These are phyloP conservation scores for Hyppa rectilinea DNA, from an alignment of 2,888 invertebrate genomes.

Conservation along the genomic window DNA sequence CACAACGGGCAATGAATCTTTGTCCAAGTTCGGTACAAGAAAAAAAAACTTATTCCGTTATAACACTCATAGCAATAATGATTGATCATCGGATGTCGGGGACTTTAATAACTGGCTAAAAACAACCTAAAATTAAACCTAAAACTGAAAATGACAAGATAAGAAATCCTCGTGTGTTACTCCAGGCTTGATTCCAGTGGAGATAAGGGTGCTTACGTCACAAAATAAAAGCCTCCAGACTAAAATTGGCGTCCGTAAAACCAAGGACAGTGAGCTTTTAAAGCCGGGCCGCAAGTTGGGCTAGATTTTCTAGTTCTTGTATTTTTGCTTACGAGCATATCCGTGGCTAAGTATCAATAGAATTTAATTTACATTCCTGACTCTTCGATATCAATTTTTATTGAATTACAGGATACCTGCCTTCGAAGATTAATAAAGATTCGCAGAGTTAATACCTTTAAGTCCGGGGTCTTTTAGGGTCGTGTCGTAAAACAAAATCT, in stretches of 20 bases:
- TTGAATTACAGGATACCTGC: conserved; percentile 28
- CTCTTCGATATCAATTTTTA: conserved; percentile 21
- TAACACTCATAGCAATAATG: conserved; percentile 58
- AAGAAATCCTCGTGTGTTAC: conserved; percentile 46
- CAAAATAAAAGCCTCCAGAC: conserved; percentile 57
- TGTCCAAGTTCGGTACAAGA: conserved; percentile 72
- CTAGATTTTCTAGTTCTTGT: conserved; percentile 36
- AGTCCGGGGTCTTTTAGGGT: conserved; percentile 1
- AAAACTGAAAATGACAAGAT: conserved; percentile 46
- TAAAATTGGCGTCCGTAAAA: conserved; percentile 55
- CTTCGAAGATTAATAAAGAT: conserved; percentile 36
- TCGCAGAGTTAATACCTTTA: conserved; percentile 26
- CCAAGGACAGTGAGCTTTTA: conserved; percentile 50
- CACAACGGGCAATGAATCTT: conserved; percentile 76
- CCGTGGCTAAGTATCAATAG: conserved; percentile 33
- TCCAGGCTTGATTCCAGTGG: conserved; percentile 44
- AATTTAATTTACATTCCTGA: conserved; percentile 46
- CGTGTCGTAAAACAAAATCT: conserved; percentile 24
- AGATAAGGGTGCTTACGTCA: conserved; percentile 62
- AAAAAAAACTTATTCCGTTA: conserved; percentile 71
- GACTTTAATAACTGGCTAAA: conserved; percentile 45
- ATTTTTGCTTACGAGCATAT: conserved; percentile 41
- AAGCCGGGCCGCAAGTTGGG: conserved; percentile 28
- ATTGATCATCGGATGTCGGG: conserved; percentile 61
- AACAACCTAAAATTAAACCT: conserved; percentile 47